Base-by-base conservation (phyloP, 2,113 vertebrate species). In the Phrynosoma blainvillii region DNA sequence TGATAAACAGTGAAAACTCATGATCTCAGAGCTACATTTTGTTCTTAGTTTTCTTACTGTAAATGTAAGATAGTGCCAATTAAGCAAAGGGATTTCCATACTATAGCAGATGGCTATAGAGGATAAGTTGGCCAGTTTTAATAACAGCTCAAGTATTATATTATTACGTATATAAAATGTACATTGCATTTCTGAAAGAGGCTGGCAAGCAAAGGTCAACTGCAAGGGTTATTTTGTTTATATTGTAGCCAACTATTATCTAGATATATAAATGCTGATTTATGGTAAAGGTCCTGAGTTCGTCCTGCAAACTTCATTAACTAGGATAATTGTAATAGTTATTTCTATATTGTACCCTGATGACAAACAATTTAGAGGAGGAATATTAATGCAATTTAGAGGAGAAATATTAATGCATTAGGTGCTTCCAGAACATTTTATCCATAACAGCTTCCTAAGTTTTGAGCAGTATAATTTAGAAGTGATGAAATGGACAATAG, bases 401-500 rank as follows among this genome's bases (percentile, higher is more conserved):
- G 8, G 16, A 9, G 16, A 27, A 10, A 13, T 25, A 65, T 78
- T 79, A 32, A 82, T 79, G 79, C 79, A 87, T 59, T 32, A 82
- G 42, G 86, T 54, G 3, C 0, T 0, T 18, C 54, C 21, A 54
- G 16, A 85, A 18, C 23, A 73, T 89, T 88, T 91, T 23, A 74
- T 52, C 23, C 62, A 10, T 71, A 75, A 18, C 27, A 82, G 8
- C 14, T 7, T 74, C 2, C 32, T 56, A 80, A 78, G 47, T 25
- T 0, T 0, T 52, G 4, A 54, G 62, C 14, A 32, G 59, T 52
- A 14, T 77, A 21, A 70, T 54, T 47, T 1, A 23, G 80, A 62
- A 85, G 42, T 76, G 90, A 62, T 85, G 87, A 87, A 59, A 74
- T 71, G 16, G 73, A 62, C 10, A 36, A 3, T 21, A 1, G 5